Conservation (phyloP, 1,140 invertebrate genomes). For the Macrobrachium rosenbergii region DNA sequence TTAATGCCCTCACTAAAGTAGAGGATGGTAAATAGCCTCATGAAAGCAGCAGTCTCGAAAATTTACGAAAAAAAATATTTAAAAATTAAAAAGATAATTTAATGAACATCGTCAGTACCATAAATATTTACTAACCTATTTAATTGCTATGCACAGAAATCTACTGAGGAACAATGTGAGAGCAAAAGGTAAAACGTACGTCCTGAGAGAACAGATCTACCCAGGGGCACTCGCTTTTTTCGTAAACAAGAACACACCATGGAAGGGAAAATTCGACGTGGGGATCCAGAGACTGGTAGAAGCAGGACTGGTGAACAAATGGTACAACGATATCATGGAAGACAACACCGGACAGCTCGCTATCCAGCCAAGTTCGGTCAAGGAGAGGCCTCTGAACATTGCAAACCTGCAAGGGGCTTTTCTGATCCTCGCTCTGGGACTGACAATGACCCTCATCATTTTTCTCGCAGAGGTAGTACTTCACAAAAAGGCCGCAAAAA, state of each 20-base stretch:
- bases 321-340: slow-evolving; percentile 32
- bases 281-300: slow-evolving; percentile 27
- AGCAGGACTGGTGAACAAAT: slow-evolving; percentile 33
- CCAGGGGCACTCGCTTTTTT: slow-evolving; percentile 28
- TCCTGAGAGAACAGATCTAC: slow-evolving; percentile 32
- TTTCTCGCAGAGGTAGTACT: not conserved
- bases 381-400: slow-evolving; percentile 20
- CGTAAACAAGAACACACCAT: slow-evolving; percentile 26
- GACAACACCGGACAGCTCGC: not conserved
- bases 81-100: no score
- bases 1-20: no score
- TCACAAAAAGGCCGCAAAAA: not conserved
- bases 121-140: not conserved
- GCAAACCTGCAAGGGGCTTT: slow-evolving; percentile 27
- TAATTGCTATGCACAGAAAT: slow-evolving; percentile 1
- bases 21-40: no score
- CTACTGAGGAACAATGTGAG: not conserved
- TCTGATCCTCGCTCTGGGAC: not conserved
- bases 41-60: no score
- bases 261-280: slow-evolving; percentile 1
- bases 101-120: not conserved
- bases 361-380: not conserved
- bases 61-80: no score
- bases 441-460: not conserved
- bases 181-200: not conserved